A percentile compares a stretch with the other conserved stretches of the same genome.
These are phyloP conservation scores for Polylopha cassiicola DNA, from an alignment of 2,888 invertebrate genomes.

Conservation along the genomic window DNA sequence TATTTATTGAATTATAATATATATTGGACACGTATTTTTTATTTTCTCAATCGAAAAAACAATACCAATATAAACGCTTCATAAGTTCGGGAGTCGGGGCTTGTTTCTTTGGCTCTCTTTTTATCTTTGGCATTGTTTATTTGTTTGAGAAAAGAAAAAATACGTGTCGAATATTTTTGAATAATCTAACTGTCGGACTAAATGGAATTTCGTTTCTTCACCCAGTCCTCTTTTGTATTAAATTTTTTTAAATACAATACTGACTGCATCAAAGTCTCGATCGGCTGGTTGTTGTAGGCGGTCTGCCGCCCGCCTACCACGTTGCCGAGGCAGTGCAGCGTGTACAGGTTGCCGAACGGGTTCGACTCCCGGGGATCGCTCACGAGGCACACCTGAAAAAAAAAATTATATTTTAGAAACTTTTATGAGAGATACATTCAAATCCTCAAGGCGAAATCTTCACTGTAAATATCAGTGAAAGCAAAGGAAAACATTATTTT, in stretches of 20 bases:
- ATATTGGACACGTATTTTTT: too few relatives aligned
- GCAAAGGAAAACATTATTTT: background rate
- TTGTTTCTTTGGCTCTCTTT: too few relatives aligned
- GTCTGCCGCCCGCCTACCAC: constrained; percentile 87
- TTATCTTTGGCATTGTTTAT: too few relatives aligned
- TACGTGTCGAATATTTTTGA: too few relatives aligned
- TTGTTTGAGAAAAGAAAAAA: too few relatives aligned
- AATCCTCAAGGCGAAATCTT: too few relatives aligned
- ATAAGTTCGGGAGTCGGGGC: too few relatives aligned
- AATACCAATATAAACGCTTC: too few relatives aligned
- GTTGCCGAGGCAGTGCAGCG: constrained; percentile 92
- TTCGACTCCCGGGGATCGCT: constrained; percentile 90
- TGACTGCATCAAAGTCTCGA: constrained; percentile 83
- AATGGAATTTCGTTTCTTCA: too few relatives aligned
- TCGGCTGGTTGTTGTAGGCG: constrained; percentile 92
- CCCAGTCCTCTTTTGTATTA: background rate
- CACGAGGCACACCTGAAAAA: constrained; percentile 85
- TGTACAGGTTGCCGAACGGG: constrained; percentile 87
- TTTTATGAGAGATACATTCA: background rate
- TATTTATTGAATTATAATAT: background rate
- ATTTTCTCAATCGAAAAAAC: too few relatives aligned
- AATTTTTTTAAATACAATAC: constrained; percentile 22
- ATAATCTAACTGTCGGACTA: too few relatives aligned
- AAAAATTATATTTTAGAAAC: background rate
- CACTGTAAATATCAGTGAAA: background rate